Evolutionary conservation across 1,140 invertebrate genomes (phyloP), one percentile per base, ranked within the genome.

Genomic region (Nasonia longicornis): DNA sequence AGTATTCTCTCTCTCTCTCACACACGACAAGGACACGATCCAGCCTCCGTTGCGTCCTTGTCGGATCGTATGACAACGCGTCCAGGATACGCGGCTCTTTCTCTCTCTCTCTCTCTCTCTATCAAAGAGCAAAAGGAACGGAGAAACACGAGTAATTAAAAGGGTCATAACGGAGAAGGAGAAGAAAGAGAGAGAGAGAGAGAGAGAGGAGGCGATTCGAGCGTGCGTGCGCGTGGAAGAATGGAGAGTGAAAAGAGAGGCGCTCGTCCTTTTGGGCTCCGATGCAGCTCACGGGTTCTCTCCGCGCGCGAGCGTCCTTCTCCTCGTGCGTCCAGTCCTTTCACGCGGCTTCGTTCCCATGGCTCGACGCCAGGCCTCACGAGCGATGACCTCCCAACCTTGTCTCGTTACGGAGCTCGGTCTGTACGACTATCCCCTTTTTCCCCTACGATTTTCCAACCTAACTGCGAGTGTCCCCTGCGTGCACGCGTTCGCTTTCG

Each of bases 381-480:
- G 67, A 84, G 81, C 84, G 73, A 86, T 87, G 85, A 87, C 85
- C 86, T 85, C 83, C 82, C 86, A 85, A 85, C 84, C 85, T 87
- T 85, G 85, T 86, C 81, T 84, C 78, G 83, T 87, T 87, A 85
- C 83, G 83, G 80, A 85, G 84, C 80, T 73, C 77, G 73, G 45
- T 77, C 80, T 38, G 58, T 66, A 42, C 66, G 79, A 12, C 45
- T 71, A 10, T 22, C 48, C 48, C 26, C 58, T 22, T 6, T 22
- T 20, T 64, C 16, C 31, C 22, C 42, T 2, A 16, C 29, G 26
- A 79, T 66, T 20, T 11, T 70, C 63, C 71, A 22, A 48, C 45
- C 31, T 35, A 35, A 35, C 31, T 35, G 31, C 4, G 4, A 35
- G 38, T 8, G 38, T 42, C 38, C 38, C 38, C 38, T 42, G 38